These are phyloP conservation scores for Adoxophyes honmai DNA, from an alignment of 1,140 invertebrate species.

Conservation along the genomic window DNA sequence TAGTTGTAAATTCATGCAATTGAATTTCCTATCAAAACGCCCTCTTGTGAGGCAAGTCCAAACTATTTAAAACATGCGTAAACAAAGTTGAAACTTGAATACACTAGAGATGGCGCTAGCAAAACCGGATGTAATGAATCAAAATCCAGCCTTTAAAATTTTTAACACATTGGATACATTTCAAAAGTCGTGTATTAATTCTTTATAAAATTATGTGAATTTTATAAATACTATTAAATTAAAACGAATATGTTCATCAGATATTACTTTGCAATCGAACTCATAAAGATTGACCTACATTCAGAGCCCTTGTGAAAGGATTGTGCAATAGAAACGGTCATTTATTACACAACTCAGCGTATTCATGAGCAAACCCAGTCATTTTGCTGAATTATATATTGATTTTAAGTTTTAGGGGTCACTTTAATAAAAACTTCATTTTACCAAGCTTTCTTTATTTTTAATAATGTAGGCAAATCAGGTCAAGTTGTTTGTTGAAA, in stretches of 20 bases:
- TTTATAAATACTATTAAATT: constrained; percentile 6
- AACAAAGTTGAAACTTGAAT: background rate
- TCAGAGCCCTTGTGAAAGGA: constrained; percentile 75
- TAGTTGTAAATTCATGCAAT: no score
- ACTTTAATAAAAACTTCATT: constrained; percentile 29
- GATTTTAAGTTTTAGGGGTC: constrained; percentile 30
- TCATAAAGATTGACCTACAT: constrained; percentile 74
- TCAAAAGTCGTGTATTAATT: background rate
- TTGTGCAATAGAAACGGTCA: constrained; percentile 77
- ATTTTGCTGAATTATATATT: constrained; percentile 65
- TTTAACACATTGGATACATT: background rate
- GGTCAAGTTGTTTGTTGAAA: background rate
- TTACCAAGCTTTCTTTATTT: background rate
- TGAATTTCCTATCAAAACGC: no score
- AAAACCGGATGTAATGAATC: constrained; percentile 4
- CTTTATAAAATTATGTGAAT: background rate
- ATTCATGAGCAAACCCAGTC: constrained; percentile 71
- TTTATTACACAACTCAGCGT: constrained; percentile 74
- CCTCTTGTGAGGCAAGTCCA: background rate
- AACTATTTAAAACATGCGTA: background rate
- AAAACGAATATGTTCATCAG: constrained; percentile 20
- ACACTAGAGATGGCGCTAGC: background rate
- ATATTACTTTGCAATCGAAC: constrained; percentile 48
- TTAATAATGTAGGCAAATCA: constrained; percentile 1
- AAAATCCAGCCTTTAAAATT: background rate